Evolutionary conservation across 2,888 invertebrate species (phyloP).

Genomic region (Julus scanicus): DNA sequence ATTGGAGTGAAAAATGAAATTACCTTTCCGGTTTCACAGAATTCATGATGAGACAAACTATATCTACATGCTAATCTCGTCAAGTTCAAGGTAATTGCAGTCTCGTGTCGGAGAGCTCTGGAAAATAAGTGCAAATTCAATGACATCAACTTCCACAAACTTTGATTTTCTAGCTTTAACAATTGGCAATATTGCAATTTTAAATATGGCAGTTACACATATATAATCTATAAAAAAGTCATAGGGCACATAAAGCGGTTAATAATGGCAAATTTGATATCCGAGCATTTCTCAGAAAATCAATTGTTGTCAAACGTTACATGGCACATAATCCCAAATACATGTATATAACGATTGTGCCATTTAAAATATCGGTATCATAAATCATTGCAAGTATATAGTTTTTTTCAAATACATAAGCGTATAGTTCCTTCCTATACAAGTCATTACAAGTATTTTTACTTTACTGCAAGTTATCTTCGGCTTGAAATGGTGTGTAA

Average conservation of each 20-base stretch:
- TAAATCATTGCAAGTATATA: neutral
- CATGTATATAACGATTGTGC: neutral
- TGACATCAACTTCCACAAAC: neutral
- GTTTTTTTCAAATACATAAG: no score
- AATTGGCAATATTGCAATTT: no score
- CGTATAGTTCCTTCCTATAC: no score
- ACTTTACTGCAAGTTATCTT: neutral
- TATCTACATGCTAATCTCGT: neutral
- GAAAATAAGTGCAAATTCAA: neutral
- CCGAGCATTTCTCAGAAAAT: neutral
- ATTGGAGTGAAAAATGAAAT: neutral
- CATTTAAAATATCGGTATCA: constrained; percentile 12
- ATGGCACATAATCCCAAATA: neutral
- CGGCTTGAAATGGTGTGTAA: neutral
- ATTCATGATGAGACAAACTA: neutral
- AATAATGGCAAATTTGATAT: neutral
- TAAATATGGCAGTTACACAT: neutral
- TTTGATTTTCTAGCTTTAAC: no score
- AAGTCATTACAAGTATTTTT: neutral
- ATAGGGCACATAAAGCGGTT: neutral
- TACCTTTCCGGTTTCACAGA: constrained; percentile 17
- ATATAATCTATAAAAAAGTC: neutral
- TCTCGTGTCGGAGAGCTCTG: neutral
- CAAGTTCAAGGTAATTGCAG: neutral
- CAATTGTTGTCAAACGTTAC: neutral